Evolutionary conservation across 2,797 vertebrate genomes (phyloP), one percentile per base, ranked within the genome.

Genomic region (Melanotaenia parkinsoni): DNA sequence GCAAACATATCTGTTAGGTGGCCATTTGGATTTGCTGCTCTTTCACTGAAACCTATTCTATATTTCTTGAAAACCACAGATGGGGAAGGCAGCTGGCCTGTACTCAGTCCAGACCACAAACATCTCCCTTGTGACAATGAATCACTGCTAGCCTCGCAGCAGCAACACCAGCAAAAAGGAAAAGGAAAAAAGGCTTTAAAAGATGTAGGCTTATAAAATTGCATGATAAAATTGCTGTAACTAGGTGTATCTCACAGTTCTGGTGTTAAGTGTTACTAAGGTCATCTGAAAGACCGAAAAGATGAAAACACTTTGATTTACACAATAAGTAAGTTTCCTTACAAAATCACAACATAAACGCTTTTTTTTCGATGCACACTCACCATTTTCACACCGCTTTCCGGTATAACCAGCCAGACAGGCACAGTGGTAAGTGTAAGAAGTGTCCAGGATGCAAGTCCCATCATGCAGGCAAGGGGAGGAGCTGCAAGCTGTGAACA

Each of bases 381-480:
- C 90, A 99, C 98, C 95, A 72, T 95, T 95, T 93, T 99, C 97
- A 93, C 98, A 99, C 80, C 89, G 94, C 70, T 62, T 94, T 61
- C 98, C 98, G 0, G 98, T 98, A 65, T 97, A 99, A 67, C 98
- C 98, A 77, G 95, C 96, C 85, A 99, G 91, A 83, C 98, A 99
- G 70, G 97, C 96, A 60, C 98, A 99, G 65, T 88, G 95, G 89
- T 95, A 99, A 59, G 94, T 93, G 72, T 94, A 86, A 0, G 92
- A 94, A 53, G 90, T 94, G 83, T 96, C 96, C 63, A 96, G 88
- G 82, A 97, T 80, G 74, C 98, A 99, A 0, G 97, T 98, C 74
- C 97, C 97, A 35, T 99, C 98, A 1, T 99, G 97, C 69, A 96
- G 91, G 87, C 98, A 99, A 0, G 98, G 98, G 57, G 96, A 97